phyloP scores from a whole-genome alignment of 2,888 invertebrate genomes.

The Venusia cambrica region DNA sequence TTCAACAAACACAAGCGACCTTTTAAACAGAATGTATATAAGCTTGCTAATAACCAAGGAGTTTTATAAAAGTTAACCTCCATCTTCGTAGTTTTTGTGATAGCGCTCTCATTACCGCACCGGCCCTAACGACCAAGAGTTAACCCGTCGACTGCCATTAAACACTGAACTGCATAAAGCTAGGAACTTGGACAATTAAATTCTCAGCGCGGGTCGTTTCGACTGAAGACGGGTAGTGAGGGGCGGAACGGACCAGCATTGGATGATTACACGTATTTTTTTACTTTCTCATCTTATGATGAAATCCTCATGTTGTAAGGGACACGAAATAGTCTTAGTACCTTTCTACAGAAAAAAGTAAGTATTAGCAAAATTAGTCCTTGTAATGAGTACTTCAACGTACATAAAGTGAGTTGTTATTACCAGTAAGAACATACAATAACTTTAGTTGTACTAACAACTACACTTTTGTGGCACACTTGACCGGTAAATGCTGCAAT shows the following conservation, averaged over 20 bases:
- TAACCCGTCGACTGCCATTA: constrained; percentile 54
- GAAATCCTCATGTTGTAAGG: no score
- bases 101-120: constrained; percentile 26
- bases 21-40: constrained; percentile 18
- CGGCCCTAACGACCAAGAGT: constrained; percentile 35
- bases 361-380: constrained; percentile 12
- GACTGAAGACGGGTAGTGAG: constrained; percentile 42
- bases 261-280: constrained; percentile 3
- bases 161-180: constrained; percentile 58
- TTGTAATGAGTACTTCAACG: constrained; percentile 5
- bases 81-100: constrained; percentile 22
- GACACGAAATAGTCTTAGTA: no score
- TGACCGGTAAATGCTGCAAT: constrained; percentile 13
- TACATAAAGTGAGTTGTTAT: constrained; percentile 3
- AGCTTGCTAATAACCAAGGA: constrained; percentile 9
- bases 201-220: constrained; percentile 53
- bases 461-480: constrained; percentile 10
- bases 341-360: no score
- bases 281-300: no score
- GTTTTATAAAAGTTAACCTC: constrained; percentile 18
- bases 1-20: constrained; percentile 3
- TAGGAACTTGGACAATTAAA: constrained; percentile 66
- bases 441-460: constrained; percentile 7
- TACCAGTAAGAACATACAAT: constrained; percentile 1
- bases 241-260: constrained; percentile 15